These are phyloP conservation scores for Actinia equina DNA, from an alignment of 64 coral and sea anemone genomes.

Conservation along the genomic window DNA sequence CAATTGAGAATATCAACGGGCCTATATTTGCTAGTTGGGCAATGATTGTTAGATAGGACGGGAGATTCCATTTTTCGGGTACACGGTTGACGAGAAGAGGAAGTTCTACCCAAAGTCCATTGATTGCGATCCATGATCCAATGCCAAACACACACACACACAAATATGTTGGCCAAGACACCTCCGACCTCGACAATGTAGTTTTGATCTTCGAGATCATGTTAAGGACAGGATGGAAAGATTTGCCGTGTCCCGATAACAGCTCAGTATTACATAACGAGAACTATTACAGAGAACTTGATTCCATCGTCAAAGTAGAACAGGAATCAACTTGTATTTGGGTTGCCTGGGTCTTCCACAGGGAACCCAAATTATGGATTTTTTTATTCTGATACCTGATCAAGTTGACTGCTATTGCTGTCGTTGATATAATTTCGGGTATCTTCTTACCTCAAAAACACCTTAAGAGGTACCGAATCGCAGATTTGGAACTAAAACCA, in stretches of 20 bases:
- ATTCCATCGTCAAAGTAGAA: not conserved
- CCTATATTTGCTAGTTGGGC: constrained; percentile 80
- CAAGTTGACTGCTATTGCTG: too few species aligned
- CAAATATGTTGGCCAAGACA: constrained; percentile 87
- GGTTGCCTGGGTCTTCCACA: not conserved
- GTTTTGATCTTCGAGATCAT: not conserved
- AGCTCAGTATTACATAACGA: not conserved
- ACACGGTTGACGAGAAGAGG: constrained; percentile 70
- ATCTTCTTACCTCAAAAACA: too few species aligned
- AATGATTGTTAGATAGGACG: constrained; percentile 82
- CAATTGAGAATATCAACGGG: constrained; percentile 51
- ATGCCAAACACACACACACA: constrained; percentile 79
- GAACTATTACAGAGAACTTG: not conserved
- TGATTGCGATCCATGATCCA: constrained; percentile 92
- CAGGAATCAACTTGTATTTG: not conserved
- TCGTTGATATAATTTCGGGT: too few species aligned
- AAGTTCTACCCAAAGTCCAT: constrained; percentile 94
- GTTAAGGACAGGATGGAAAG: not conserved
- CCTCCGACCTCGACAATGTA: not conserved
- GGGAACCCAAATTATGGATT: not conserved
- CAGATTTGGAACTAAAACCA: too few species aligned
- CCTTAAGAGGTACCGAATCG: too few species aligned
- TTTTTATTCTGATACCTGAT: too few species aligned
- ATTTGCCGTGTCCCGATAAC: not conserved
- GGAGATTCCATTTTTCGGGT: constrained; percentile 85